Evolutionary conservation across 2,888 invertebrate species (phyloP), one percentile per base, ranked within the genome.

Genomic region (Drosophila barbarae): DNA sequence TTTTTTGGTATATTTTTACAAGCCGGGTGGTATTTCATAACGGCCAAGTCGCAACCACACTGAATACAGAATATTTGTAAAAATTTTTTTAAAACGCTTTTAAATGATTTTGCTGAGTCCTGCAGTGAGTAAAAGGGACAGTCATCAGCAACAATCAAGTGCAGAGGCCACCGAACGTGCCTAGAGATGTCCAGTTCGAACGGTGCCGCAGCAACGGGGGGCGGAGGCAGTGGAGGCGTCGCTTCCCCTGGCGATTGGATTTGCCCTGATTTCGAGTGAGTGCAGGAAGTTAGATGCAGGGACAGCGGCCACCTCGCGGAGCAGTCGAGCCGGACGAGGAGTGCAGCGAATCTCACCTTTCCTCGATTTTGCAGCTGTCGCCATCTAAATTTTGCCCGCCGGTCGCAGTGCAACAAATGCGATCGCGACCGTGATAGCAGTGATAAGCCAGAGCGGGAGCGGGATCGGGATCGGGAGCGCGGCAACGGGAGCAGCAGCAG

Each of bases 381-480:
- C 76, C 98, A 98, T 92, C 93, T 98, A 57, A 98, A 98, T 91
- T 98, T 98, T 91, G 96, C 97, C 32, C 93, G 98, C 71, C 92
- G 98, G 79, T 93, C 92, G 82, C 93, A 95, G 80, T 98, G 98
- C 90, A 98, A 98, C 91, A 93, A 97, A 81, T 98, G 98, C 91
- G 73, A 82, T 55, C 82, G 85, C 90, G 78, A 87, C 32, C 83
- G 85, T 12, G 87, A 86, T 42, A 46, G 39, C 55, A 73, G 28
- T 58, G 78, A 78, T 36, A 78, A 81, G 55, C 76, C 72, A 49
- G 87, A 81, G 41, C 67, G 70, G 35, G 73, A 65, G 15, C 42
- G 57, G 12, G 73, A 73, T 7, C 42, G 57, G 12, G 73, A 73
- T 7, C 41, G 73, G 3, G 71, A 76, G 7, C 69, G 77, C 0